Percentiles rank a stretch among this genome's conserved stretches.
phyloP scores from a whole-genome alignment of 2,888 invertebrate genomes.

The Tetrapedia diversipes region DNA sequence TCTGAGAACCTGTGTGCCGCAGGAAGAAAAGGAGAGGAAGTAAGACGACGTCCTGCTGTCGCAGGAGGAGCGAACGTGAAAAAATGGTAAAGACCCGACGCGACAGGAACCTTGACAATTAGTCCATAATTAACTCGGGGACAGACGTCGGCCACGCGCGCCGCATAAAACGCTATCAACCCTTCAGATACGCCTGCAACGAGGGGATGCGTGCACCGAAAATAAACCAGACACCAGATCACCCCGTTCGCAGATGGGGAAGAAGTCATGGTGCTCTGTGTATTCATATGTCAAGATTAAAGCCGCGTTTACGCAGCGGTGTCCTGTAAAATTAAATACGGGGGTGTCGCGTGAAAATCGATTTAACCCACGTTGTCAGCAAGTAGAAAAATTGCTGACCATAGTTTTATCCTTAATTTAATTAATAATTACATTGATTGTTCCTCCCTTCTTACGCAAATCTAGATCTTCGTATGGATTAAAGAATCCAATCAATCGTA shows the following conservation, averaged over 20 bases:
- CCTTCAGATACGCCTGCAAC: slow-evolving; percentile 68
- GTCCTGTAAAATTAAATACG: slow-evolving; percentile 28
- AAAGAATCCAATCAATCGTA: too few species aligned
- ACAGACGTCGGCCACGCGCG: slow-evolving; percentile 64
- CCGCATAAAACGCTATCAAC: slow-evolving; percentile 75
- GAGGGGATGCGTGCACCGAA: slow-evolving; percentile 68
- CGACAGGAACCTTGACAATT: slow-evolving; percentile 72
- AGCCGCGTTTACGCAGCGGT: slow-evolving; percentile 32
- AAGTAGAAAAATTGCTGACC: too few species aligned
- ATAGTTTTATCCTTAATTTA: too few species aligned
- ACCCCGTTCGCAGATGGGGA: slow-evolving; percentile 64
- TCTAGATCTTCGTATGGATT: too few species aligned
- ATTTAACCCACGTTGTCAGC: slow-evolving; percentile 3
- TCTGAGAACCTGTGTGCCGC: too few species aligned
- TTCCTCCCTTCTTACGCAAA: too few species aligned
- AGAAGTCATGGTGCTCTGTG: slow-evolving; percentile 21
- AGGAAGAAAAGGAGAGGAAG: slow-evolving; percentile 34
- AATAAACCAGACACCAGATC: slow-evolving; percentile 77
- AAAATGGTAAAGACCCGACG: slow-evolving; percentile 39
- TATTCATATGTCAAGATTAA: slow-evolving; percentile 47
- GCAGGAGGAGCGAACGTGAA: slow-evolving; percentile 18
- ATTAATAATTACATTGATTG: too few species aligned
- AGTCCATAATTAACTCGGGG: slow-evolving; percentile 78
- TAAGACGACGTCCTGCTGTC: slow-evolving; percentile 55
- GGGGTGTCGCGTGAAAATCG: slow-evolving; percentile 1